Percentiles rank a stretch among this genome's conserved stretches.
These are phyloP conservation scores for Anas platyrhynchos DNA, from an alignment of 2,113 vertebrate species.

Conservation along the genomic window DNA sequence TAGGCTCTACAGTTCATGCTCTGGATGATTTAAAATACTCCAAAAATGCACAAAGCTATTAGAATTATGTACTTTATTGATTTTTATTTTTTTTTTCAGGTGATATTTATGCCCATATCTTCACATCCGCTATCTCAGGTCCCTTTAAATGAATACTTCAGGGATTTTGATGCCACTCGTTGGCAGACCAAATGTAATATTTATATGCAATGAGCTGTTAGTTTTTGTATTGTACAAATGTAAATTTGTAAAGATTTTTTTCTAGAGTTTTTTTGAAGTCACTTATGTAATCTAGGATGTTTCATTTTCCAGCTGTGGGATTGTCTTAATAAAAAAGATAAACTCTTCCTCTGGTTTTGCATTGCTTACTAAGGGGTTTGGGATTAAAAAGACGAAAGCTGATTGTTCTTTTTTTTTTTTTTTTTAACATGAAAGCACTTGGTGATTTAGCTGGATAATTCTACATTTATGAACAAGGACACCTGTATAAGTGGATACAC, in stretches of 20 bases:
- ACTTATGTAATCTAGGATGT: conserved; percentile 74
- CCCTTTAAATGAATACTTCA: conserved; percentile 78
- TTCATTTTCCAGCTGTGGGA: conserved; percentile 74
- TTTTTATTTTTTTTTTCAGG: conserved; percentile 23
- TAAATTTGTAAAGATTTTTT: conserved; percentile 77
- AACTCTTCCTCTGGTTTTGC: conserved; percentile 41
- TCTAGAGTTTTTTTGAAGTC: conserved; percentile 72
- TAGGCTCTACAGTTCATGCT: not conserved
- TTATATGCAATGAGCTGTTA: conserved; percentile 81
- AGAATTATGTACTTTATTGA: conserved; percentile 56
- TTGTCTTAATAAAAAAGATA: conserved; percentile 72
- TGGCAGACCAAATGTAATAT: conserved; percentile 83
- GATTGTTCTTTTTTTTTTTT: too few relatives aligned
- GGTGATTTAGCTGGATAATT: not conserved
- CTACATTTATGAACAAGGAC: not conserved
- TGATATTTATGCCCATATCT: conserved; percentile 70
- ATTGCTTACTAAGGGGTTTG: conserved; percentile 11
- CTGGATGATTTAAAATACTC: conserved; percentile 33
- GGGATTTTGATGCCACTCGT: conserved; percentile 78
- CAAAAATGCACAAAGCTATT: conserved; percentile 66
- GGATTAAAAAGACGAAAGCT: not conserved
- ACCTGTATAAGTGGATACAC: not conserved
- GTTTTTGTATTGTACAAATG: conserved; percentile 79
- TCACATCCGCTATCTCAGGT: conserved; percentile 76
- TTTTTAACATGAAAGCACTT: not conserved